Evolutionary conservation across 1,140 invertebrate genomes (phyloP), one percentile per base, ranked within the genome.

Genomic region (Formica selysi): DNA sequence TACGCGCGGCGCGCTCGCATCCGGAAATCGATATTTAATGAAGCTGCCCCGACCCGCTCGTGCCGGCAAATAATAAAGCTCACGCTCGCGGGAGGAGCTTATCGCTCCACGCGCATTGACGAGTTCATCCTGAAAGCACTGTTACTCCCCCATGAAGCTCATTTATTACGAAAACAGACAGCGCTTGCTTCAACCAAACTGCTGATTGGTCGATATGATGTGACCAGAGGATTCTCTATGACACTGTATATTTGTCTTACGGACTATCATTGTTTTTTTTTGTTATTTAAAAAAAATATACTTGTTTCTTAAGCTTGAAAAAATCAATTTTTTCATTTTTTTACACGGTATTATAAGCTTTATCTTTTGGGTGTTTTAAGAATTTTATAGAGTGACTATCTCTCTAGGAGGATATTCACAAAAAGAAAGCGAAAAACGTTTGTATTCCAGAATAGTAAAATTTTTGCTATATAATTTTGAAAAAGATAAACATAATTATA

Each of bases 11-110:
- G 29, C 29, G 29, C 44, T 68, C 62, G 54, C 48, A 41, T 44
- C 83, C 67, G 38, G 6, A 80, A 85, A 90, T 90, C 89, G 86
- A 90, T 90, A 90, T 90, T 90, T 90, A 90, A 90, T 79, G 88
- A 89, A 90, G 85, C 76, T 48, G 65, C 76, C 54, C 19, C 61
- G 54, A 73, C 78, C 19, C 64, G 67, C 32, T n/a, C 57, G 22
- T 62, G 54, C 78, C 68, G 29, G 38, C 29, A 57, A 48, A 79
- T 85, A 80, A 65, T 85, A 85, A 80, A 79, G 48, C 62, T 78
- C 76, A 57, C 32, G 38, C 11, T 44, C 38, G 26, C 68, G 68
- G 68, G n/a, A 83, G 54, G 3, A 76, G 51, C 76, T 65, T 79
- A 67, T 85, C 76, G 64, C 32, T 41, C 62, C 64, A 51, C n/a